Conservation (phyloP, 2,113 vertebrate species). For the Ochotona curzoniae region DNA sequence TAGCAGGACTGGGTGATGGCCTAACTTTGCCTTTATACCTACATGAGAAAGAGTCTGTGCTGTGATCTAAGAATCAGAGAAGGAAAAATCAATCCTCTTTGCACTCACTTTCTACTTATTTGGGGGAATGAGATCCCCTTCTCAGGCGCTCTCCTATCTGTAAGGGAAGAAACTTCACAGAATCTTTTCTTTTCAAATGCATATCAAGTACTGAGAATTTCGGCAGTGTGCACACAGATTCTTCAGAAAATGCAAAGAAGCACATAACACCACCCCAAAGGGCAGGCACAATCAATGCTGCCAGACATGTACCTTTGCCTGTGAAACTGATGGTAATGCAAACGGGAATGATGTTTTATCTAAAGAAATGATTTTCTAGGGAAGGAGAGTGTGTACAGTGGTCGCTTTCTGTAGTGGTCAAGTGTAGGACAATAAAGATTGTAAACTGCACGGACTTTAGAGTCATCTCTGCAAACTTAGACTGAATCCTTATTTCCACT, state of each 20-base stretch:
- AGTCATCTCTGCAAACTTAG: fast-evolving
- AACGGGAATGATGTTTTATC: background rate
- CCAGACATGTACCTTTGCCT: background rate
- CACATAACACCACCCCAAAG: background rate
- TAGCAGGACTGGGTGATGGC: background rate
- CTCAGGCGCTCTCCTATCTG: background rate
- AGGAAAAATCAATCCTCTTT: background rate
- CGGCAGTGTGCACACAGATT: background rate
- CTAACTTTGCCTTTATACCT: background rate
- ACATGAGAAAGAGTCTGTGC: background rate
- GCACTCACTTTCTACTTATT: background rate
- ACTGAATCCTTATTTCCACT: background rate
- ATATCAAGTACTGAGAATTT: background rate
- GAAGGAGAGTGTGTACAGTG: background rate
- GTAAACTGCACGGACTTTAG: background rate
- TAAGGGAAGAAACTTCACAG: background rate
- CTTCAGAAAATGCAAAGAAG: background rate
- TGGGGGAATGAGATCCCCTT: background rate
- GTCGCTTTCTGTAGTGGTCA: background rate
- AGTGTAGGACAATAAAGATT: background rate
- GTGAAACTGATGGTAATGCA: background rate
- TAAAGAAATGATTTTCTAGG: background rate
- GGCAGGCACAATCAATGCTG: background rate
- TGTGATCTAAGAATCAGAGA: background rate
- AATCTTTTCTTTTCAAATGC: background rate